Percentiles rank a stretch among this genome's conserved stretches.
Evolutionary conservation across 2,797 vertebrate genomes (phyloP).

Genomic region (Hemibagrus guttatus): DNA sequence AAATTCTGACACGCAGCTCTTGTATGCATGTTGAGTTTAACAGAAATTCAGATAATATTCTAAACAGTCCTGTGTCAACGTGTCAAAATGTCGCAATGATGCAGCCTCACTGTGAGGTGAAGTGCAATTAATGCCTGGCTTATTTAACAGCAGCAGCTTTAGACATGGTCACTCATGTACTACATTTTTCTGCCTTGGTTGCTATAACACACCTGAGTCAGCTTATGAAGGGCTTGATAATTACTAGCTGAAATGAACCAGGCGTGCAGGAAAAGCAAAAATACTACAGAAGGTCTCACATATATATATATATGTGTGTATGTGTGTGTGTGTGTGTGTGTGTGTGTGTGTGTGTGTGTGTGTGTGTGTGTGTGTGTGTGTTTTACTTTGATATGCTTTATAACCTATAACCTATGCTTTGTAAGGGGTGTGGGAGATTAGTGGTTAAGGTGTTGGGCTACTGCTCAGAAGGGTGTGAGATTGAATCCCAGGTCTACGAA

Average conservation of each 20-base stretch:
- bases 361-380: no score
- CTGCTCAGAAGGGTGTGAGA: no score
- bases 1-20: conserved; percentile 12
- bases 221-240: conserved; percentile 2
- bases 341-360: no score
- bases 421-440: no score
- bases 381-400: no score
- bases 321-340: no score
- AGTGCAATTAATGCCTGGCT: neutral
- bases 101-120: neutral
- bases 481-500: no score
- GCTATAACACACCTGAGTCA: conserved; percentile 1
- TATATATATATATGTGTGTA: no score
- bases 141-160: neutral
- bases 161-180: neutral
- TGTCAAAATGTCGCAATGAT: neutral
- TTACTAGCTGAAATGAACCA: neutral
- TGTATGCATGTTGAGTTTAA: neutral
- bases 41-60: neutral
- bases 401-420: no score
- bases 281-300: neutral
- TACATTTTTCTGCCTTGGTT: conserved; percentile 14
- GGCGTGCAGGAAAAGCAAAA: neutral
- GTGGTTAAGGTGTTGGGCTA: no score
- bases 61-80: neutral